Evolutionary conservation across 1,140 invertebrate genomes (phyloP), one percentile per base, ranked within the genome.

Genomic region (Pissodes strobi): DNA sequence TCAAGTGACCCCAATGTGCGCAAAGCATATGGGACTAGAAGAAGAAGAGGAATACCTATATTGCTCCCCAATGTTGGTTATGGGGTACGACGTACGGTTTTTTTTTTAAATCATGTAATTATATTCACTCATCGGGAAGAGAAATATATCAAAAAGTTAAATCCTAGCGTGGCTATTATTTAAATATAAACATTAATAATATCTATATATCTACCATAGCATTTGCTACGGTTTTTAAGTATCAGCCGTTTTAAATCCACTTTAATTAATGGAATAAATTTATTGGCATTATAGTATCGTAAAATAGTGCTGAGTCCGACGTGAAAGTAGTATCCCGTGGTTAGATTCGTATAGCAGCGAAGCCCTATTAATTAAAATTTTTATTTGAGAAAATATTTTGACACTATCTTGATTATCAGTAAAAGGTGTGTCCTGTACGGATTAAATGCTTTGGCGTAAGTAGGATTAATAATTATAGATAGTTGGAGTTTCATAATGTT

Each of bases 391-490:
- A 51, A 51, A 27, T 51, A 51, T 51, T 51, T 51, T 51, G 48
- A 51, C 48, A 30, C 15, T 51, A 51, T 51, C 48, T 51, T 30
- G 48, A 51, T 15, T 51, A 51, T 51, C 48, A 51, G 48, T 27
- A 51, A 51, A 51, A 51, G 48, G 48, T 51, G 48, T 51, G 48
- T 23, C 48, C 27, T 15, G 27, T 51, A 30, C 23, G 23, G 48
- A 51, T 51, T 51, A 51, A 51, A 30, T 51, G 22, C 23, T 51
- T 30, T 51, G 3, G n/a, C 22, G 48, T 51, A 51, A 51, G 48
- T 51, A 51, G 48, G 48, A 51, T 51, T 51, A 51, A 27, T 51
- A 27, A 51, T 51, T n/a, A n/a, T n/a, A n/a, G n/a, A n/a, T n/a
- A n/a, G n/a, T n/a, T n/a, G n/a, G n/a, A n/a, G n/a, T n/a, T n/a